These are phyloP conservation scores for Leuciscus idus DNA, from an alignment of 2,113 vertebrate genomes.

Conservation along the genomic window DNA sequence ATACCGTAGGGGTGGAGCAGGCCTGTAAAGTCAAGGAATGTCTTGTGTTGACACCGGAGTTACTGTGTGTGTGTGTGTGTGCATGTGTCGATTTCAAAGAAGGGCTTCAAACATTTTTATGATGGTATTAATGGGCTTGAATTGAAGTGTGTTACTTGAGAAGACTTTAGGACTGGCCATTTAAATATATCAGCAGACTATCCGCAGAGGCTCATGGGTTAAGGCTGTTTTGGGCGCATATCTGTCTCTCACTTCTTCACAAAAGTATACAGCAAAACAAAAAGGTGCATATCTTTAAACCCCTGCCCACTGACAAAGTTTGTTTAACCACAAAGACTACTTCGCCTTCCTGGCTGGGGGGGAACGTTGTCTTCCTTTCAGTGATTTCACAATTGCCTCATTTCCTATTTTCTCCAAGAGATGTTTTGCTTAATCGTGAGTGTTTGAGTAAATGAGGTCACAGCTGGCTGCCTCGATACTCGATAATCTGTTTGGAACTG, in stretches of 20 bases:
- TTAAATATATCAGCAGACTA: constrained; percentile 33
- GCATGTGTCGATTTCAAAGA: constrained; percentile 47
- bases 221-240: background rate
- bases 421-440: constrained; percentile 49
- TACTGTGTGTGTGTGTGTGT: constrained; percentile 10
- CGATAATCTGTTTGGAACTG: background rate
- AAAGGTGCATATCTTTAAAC: constrained; percentile 30
- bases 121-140: constrained; percentile 27
- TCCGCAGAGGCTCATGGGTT: background rate
- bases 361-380: constrained; percentile 55
- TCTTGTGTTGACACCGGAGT: constrained; percentile 56
- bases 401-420: constrained; percentile 56
- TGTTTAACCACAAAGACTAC: constrained; percentile 53
- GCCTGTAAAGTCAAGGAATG: constrained; percentile 47
- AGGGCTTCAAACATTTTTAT: constrained; percentile 30
- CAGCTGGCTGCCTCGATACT: background rate
- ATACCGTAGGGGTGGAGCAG: constrained; percentile 16
- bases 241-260: constrained; percentile 7
- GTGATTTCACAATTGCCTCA: constrained; percentile 62
- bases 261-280: constrained; percentile 40
- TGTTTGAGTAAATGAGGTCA: constrained; percentile 46
- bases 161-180: constrained; percentile 4
- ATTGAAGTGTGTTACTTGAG: constrained; percentile 37
- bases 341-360: constrained; percentile 49
- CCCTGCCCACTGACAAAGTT: constrained; percentile 39